Base-by-base conservation (phyloP, 1,140 invertebrate genomes). In the Heliconius hewitsoni region DNA sequence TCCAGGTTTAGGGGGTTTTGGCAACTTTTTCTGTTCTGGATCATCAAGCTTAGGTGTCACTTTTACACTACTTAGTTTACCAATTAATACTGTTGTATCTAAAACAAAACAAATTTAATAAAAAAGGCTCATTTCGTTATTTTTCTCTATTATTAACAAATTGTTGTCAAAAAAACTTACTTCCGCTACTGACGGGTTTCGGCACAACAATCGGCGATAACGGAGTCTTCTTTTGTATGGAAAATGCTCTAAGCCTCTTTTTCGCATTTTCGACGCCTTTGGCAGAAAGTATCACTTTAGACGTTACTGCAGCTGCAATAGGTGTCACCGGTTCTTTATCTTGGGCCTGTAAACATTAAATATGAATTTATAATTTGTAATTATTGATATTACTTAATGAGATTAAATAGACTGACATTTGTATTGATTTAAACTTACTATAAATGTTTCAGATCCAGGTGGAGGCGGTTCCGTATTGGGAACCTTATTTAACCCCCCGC, bases 211-310 rank as follows among this genome's bases (percentile, higher is more conserved):
- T 79, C 8, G 91, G 84, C 42, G 87, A 76, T 0, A 92, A 76
- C 4, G 90, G 85, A 18, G 86, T 83, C 81, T 93, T 95, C 81
- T 94, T 95, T 79, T 94, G 94, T 71, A 95, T 94, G 2, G 90
- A 94, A 80, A 95, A 95, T 19, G 94, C 94, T 80, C 92, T 82
- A 8, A 94, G 85, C 55, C 92, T 87, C 72, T 92, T 93, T 83
- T 94, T 94, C 0, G 92, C 93, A 87, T 91, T 89, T 78, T 94
- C 90, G 1, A 92, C 89, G 57, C 93, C 91, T 83, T 93, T 91
- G 11, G 77, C 42, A 18, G 89, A 84, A 30, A 84, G 73, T 23
- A 78, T 73, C 80, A 73, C 42, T 78, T 82, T 52, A 71, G 71
- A 55, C 6, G 57, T 73, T 19, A 73, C 57, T n/a, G 78, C 39